Evolutionary conservation across 2,113 vertebrate genomes (phyloP).

Genomic region (Dolichotis patagonum): DNA sequence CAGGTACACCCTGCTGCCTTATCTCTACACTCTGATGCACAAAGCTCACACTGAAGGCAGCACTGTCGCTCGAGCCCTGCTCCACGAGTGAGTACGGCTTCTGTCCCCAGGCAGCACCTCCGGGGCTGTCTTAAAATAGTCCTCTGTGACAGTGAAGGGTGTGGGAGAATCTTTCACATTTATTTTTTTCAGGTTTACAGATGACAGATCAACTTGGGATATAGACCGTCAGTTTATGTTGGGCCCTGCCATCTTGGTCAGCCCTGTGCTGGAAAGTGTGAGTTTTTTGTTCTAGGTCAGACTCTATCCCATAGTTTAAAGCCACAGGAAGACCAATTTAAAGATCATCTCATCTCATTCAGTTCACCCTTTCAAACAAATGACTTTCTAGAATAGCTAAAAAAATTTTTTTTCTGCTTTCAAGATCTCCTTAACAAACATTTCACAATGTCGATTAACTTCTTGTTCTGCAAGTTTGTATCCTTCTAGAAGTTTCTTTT

Average conservation of each 20-base stretch:
- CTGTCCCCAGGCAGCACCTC: no score
- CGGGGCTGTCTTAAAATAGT: background rate
- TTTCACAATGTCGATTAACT: background rate
- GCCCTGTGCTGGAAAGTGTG: slow-evolving; percentile 89
- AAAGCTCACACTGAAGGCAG: slow-evolving; percentile 88
- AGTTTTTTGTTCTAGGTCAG: background rate
- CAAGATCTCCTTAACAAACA: background rate
- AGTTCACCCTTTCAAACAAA: background rate
- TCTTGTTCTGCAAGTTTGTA: background rate
- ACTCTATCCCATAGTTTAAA: background rate
- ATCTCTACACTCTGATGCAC: slow-evolving; percentile 93
- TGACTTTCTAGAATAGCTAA: background rate
- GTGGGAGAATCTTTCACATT: background rate
- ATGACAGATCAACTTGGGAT: slow-evolving; percentile 89
- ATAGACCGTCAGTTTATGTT: slow-evolving; percentile 93
- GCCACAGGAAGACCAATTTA: background rate
- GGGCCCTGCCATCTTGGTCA: slow-evolving; percentile 95
- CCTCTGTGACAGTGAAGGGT: no score
- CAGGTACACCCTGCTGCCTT: slow-evolving; percentile 90
- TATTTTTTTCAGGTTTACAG: slow-evolving; percentile 88
- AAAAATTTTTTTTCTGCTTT: background rate
- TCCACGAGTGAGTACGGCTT: slow-evolving; percentile 90
- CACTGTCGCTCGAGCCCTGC: slow-evolving; percentile 90
- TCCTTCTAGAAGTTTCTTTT: background rate
- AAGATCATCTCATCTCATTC: background rate